Conservation (phyloP, 2,888 invertebrate genomes). For the Quadroppia sp. region DNA sequence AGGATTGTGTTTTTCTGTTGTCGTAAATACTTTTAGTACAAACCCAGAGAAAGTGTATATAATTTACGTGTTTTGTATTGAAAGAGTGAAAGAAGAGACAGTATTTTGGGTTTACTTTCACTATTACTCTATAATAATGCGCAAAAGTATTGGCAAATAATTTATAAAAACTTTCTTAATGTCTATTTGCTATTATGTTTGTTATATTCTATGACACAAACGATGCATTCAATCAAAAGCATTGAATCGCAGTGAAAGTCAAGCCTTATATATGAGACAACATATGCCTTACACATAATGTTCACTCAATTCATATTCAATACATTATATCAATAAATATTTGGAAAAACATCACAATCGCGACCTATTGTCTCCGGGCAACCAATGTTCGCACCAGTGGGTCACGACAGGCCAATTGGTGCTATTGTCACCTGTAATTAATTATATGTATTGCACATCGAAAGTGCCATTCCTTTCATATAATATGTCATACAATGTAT, state of each 20-base stretch:
- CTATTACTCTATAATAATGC: no score
- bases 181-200: background rate
- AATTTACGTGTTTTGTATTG: background rate
- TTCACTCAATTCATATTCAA: background rate
- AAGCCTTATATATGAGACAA: background rate
- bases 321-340: background rate
- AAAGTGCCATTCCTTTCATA: background rate
- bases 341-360: constrained; percentile 10
- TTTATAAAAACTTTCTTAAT: background rate
- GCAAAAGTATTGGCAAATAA: background rate
- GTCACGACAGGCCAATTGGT: constrained; percentile 28
- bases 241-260: no score
- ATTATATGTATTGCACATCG: constrained; percentile 6
- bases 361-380: constrained; percentile 33
- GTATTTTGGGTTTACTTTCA: background rate
- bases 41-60: background rate
- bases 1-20: background rate
- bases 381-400: constrained; percentile 14
- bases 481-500: background rate
- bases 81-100: background rate
- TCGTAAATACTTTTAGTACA: background rate
- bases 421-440: constrained; percentile 32
- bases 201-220: background rate
- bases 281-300: background rate
- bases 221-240: background rate